Percentiles rank a stretch among this genome's conserved stretches.
Evolutionary conservation across 2,888 invertebrate species (phyloP).

Genomic region (Acrocyrtus sp.): DNA sequence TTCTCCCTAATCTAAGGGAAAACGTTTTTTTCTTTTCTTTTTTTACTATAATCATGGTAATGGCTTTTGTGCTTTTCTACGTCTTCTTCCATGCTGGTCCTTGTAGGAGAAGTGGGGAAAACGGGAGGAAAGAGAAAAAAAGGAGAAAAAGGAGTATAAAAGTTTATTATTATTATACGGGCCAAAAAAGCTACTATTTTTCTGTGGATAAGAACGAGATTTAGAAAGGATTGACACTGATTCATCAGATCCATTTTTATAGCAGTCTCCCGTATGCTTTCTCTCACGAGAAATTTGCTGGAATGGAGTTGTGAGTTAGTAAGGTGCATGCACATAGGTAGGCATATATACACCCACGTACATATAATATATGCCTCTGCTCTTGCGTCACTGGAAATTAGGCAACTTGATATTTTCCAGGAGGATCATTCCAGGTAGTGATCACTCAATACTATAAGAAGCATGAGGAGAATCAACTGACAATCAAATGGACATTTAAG

Average conservation of each 20-base stretch:
- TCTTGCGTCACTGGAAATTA: neutral
- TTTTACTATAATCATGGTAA: conserved; percentile 41
- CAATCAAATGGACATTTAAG: too few relatives aligned
- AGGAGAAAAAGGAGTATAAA: conserved; percentile 4
- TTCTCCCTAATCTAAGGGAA: conserved; percentile 13
- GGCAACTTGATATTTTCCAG: neutral
- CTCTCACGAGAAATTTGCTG: neutral
- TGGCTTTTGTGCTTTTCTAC: conserved; percentile 44
- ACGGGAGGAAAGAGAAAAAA: neutral
- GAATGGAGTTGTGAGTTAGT: neutral
- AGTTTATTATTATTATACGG: conserved; percentile 33
- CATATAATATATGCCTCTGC: too few relatives aligned
- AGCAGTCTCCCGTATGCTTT: neutral
- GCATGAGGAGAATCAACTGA: too few relatives aligned
- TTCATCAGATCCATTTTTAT: conserved; percentile 16
- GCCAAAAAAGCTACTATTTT: neutral
- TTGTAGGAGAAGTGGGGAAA: too few relatives aligned
- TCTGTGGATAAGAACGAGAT: neutral
- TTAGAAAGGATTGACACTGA: conserved; percentile 5
- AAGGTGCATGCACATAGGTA: too few relatives aligned
- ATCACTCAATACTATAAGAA: too few relatives aligned
- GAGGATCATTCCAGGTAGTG: too few relatives aligned
- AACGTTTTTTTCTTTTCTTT: conserved; percentile 5
- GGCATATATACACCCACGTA: too few relatives aligned
- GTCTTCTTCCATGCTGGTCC: conserved; percentile 8